Evolutionary conservation across 1,140 invertebrate genomes (phyloP).

Genomic region (Patella vulgata): DNA sequence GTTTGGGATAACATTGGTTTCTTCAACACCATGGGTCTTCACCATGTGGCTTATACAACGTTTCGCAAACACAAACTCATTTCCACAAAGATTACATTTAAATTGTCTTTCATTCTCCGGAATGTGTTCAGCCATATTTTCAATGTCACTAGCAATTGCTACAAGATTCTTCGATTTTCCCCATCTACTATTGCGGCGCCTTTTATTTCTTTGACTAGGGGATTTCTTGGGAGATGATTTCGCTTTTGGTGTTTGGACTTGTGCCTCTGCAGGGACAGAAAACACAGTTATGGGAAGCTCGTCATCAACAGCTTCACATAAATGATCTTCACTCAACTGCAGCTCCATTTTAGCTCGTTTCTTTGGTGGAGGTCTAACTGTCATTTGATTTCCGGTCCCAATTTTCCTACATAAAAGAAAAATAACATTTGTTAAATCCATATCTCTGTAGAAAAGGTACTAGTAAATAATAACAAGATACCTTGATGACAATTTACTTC

Average conservation of each 20-base stretch:
- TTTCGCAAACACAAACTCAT: constrained; percentile 51
- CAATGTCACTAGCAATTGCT: constrained; percentile 35
- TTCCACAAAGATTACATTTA: constrained; percentile 46
- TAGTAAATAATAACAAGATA: too few species aligned
- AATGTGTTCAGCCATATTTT: constrained; percentile 29
- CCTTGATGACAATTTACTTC: too few species aligned
- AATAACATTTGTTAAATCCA: too few species aligned
- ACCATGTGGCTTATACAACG: constrained; percentile 42
- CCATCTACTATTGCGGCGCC: constrained; percentile 4
- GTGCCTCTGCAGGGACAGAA: too few species aligned
- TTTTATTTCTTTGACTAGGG: constrained; percentile 10
- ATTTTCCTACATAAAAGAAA: constrained; percentile 24
- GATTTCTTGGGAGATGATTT: neutral
- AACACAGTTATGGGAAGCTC: neutral
- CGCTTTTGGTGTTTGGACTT: neutral
- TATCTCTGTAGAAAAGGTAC: too few species aligned
- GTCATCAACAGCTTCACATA: constrained; percentile 26
- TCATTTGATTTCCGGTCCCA: constrained; percentile 19
- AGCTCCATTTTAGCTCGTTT: constrained; percentile 53
- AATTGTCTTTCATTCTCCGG: constrained; percentile 35
- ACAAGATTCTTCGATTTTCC: constrained; percentile 14
- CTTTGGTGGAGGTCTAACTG: constrained; percentile 55
- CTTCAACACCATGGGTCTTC: constrained; percentile 37
- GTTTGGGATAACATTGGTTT: constrained; percentile 29
- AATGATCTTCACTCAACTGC: constrained; percentile 22